phyloP scores from a whole-genome alignment of 2,113 vertebrate genomes.

The Girardinichthys multiradiatus region DNA sequence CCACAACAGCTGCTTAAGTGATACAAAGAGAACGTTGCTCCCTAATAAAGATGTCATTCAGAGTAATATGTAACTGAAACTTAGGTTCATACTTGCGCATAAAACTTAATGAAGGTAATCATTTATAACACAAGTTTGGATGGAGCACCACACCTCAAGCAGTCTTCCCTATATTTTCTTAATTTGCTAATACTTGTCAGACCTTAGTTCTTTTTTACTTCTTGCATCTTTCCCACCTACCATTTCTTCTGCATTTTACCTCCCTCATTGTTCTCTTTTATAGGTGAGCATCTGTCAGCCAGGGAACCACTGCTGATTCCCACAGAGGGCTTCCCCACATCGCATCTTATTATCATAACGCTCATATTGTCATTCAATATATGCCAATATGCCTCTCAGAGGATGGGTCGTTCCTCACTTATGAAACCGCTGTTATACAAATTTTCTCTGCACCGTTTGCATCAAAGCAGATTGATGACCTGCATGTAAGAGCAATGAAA shows the following conservation, averaged over 20 bases:
- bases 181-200: not conserved
- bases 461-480: not conserved
- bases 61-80: constrained; percentile 23
- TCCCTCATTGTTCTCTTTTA: not conserved
- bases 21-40: constrained; percentile 3
- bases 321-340: not conserved
- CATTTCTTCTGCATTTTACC: not conserved
- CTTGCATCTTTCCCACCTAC: not conserved
- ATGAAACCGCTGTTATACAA: not conserved
- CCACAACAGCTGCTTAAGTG: constrained; percentile 8
- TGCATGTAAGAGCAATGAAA: not conserved
- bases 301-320: not conserved
- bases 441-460: not conserved
- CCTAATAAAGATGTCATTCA: constrained; percentile 20
- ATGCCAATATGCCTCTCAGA: not conserved
- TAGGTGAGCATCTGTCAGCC: not conserved
- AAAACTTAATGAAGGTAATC: not conserved
- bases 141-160: not conserved
- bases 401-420: not conserved
- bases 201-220: not conserved
- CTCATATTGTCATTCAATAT: constrained; percentile 4
- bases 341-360: not conserved
- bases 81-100: constrained; percentile 1
- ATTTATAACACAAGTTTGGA: not conserved
- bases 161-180: not conserved